These are phyloP conservation scores for Balanococcus diminutus DNA, from an alignment of 2,888 invertebrate genomes.

Conservation along the genomic window DNA sequence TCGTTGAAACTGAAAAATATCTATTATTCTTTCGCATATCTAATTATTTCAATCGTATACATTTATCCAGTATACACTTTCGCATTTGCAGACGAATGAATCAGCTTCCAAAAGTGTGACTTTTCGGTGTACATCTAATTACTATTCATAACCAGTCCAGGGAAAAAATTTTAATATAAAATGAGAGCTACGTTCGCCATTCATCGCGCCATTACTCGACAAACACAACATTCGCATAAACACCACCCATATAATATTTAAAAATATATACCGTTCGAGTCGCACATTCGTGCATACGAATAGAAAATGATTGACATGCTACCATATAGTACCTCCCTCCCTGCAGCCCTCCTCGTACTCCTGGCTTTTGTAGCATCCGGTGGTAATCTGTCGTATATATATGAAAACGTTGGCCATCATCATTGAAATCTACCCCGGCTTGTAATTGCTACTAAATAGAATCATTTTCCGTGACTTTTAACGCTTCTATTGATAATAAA, in stretches of 20 bases:
- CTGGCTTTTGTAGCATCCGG: not conserved
- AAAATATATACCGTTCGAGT: not conserved
- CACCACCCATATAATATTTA: not conserved
- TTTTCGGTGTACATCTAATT: not conserved
- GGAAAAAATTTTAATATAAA: not conserved
- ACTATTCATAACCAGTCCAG: not conserved
- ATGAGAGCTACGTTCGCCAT: not conserved
- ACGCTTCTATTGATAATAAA: slow-evolving; percentile 47
- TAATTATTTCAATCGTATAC: not conserved
- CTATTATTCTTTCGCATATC: too few relatives aligned
- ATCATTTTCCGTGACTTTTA: slow-evolving; percentile 47
- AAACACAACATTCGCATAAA: not conserved
- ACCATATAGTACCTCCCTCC: not conserved
- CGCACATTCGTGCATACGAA: not conserved
- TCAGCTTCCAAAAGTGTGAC: not conserved
- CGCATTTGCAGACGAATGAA: not conserved
- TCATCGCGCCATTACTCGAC: not conserved
- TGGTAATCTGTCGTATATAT: not conserved
- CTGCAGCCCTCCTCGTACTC: not conserved
- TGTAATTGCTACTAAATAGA: slow-evolving; percentile 43
- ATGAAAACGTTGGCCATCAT: not conserved
- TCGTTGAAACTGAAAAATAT: too few relatives aligned
- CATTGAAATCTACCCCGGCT: not conserved
- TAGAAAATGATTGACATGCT: slow-evolving; percentile 33
- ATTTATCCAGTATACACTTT: not conserved